A percentile compares a stretch with the other conserved stretches of the same genome.
Evolutionary conservation across 2,888 invertebrate genomes (phyloP).

Genomic region (Resseliella maxima): DNA sequence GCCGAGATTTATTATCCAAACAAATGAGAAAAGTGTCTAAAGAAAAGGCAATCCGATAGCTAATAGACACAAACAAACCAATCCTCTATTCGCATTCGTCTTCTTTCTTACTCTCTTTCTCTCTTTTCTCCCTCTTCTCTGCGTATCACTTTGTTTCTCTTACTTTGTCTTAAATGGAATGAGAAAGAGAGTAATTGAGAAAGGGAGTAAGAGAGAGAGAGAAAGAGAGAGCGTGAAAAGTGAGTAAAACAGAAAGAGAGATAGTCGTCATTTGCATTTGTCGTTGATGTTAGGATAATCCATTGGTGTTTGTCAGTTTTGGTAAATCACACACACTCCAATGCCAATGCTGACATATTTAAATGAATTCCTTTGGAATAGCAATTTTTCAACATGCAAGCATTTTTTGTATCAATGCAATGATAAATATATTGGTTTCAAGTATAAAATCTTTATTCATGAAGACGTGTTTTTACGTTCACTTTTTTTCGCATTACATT

Average conservation of each 20-base stretch:
- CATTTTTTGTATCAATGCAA: neutral
- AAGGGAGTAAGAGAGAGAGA: too few relatives aligned
- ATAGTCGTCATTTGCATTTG: neutral
- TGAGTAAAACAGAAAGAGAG: too few relatives aligned
- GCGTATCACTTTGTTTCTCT: too few relatives aligned
- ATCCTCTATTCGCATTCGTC: neutral
- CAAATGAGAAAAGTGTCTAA: slow-evolving; percentile 40
- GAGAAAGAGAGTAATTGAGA: too few relatives aligned
- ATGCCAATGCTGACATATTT: neutral
- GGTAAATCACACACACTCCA: neutral
- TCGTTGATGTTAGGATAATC: neutral
- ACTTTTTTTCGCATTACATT: neutral
- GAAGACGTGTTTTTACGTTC: too few relatives aligned
- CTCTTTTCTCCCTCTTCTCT: neutral
- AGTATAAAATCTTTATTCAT: neutral
- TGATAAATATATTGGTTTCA: neutral
- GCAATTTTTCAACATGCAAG: neutral
- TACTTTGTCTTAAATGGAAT: too few relatives aligned
- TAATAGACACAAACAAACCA: slow-evolving; percentile 8
- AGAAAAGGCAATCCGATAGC: slow-evolving; percentile 34
- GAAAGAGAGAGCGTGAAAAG: too few relatives aligned
- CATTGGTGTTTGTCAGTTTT: neutral
- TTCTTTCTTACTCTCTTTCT: neutral
- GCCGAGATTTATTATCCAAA: slow-evolving; percentile 35
- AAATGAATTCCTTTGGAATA: neutral